Base-by-base conservation (phyloP, 2,888 invertebrate species). In the Halictus ligatus region DNA sequence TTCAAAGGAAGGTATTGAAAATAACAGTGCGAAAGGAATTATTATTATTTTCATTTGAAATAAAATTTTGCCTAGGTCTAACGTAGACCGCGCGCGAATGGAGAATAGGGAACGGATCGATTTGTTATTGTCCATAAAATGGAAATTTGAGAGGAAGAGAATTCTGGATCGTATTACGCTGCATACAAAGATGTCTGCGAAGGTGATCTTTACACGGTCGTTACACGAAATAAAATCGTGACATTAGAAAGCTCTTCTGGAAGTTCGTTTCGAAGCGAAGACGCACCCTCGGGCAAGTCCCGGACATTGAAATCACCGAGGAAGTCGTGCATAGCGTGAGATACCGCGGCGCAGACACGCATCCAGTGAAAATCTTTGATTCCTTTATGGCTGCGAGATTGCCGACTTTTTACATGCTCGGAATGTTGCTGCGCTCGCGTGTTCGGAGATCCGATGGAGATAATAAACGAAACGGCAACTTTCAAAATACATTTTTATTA, bases 241-340 rank as follows among this genome's bases (percentile, higher is more conserved):
- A 29, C 64, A 29, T 64, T 64, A 64, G 64, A 64, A 64, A 64
- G 64, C 64, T 64, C 64, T 64, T 64, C 25, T 29, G 12, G 29
- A 40, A 69, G 21, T 69, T 40, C 10, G 35, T 69, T n/a, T 69
- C 40, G 43, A 69, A 69, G n/a, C 40, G 69, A 43, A 43, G 69
- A 69, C 69, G 21, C 29, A 43, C 40, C 69, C 40, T 43, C 21
- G 12, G 35, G 69, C 72, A 40, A 72, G 50, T 64, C 7, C 76
- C 76, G 35, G 29, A 60, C 76, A 29, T 43, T 72, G 40, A 72
- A 71, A 72, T 72, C 29, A 18, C 58, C 71, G 60, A 71, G 80
- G 80, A 75, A 80, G 71, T 71, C 43, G 25, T 67, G 67, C 48
- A 64, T 64, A 64, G 80, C 67, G 74, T 29, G 67, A 50, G 43